phyloP scores from a whole-genome alignment of 2,888 invertebrate genomes.

The Chorisops tibialis region DNA sequence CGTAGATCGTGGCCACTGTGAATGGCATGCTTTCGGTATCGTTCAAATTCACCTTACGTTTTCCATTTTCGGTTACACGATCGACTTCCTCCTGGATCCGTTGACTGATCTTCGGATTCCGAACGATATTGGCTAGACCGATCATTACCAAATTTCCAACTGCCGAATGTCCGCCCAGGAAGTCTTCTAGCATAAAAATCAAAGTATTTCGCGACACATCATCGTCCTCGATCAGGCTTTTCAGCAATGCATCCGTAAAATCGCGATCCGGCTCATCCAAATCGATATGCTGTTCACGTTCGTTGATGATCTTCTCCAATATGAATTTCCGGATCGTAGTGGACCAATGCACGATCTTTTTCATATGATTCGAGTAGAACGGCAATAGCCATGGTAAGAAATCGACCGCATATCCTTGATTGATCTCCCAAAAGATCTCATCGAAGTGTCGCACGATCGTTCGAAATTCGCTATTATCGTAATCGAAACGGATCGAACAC shows the following conservation, averaged over 20 bases:
- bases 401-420: conserved; percentile 83
- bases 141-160: conserved; percentile 81
- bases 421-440: conserved; percentile 88
- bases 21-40: conserved; percentile 71
- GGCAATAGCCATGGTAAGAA: conserved; percentile 80
- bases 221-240: conserved; percentile 64
- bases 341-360: conserved; percentile 67
- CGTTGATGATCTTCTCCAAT: conserved; percentile 65
- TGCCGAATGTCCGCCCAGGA: conserved; percentile 84
- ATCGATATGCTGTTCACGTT: conserved; percentile 51
- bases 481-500: conserved; percentile 75
- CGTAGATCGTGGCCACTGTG: conserved; percentile 77
- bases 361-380: conserved; percentile 66
- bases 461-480: conserved; percentile 66
- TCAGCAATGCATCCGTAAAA: conserved; percentile 74
- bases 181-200: conserved; percentile 80
- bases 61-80: conserved; percentile 44
- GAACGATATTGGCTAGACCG: conserved; percentile 65
- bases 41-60: conserved; percentile 59
- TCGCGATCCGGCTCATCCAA: conserved; percentile 64
- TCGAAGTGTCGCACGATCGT: conserved; percentile 71
- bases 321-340: conserved; percentile 70
- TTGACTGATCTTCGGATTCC: conserved; percentile 62
- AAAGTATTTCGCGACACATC: conserved; percentile 74
- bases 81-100: conserved; percentile 70